A percentile compares a stretch with the other conserved stretches of the same genome.
Conservation (phyloP, 2,113 vertebrate genomes). For the Tragelaphus strepsiceros region DNA sequence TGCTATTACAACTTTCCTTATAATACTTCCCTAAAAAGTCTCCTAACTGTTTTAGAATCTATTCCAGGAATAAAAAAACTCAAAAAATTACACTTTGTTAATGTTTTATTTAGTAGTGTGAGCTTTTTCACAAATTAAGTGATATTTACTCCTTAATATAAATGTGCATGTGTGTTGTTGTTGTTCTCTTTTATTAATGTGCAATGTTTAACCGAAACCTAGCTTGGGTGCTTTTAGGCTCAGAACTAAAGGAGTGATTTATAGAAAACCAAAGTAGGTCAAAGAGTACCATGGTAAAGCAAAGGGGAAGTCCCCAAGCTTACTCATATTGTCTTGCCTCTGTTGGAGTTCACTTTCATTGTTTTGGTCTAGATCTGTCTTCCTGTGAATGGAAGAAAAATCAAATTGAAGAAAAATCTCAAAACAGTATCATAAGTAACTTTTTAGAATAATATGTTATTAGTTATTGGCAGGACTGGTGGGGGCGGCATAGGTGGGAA, state of each 20-base stretch:
- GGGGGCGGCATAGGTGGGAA: neutral
- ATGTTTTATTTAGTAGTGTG: neutral
- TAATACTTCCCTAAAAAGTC: neutral
- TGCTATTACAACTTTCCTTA: neutral
- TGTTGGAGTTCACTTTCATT: slow-evolving; percentile 77
- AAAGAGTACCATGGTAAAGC: slow-evolving; percentile 22
- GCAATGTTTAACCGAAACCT: neutral
- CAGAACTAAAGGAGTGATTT: neutral
- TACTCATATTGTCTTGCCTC: slow-evolving; percentile 68
- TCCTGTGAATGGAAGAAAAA: slow-evolving; percentile 75
- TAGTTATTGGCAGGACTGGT: slow-evolving; percentile 17
- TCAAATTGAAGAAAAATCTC: slow-evolving; percentile 75
- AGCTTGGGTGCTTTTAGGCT: neutral
- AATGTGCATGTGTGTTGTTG: neutral
- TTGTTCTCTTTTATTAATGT: neutral
- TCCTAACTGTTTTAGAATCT: slow-evolving; percentile 1
- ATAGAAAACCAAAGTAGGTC: slow-evolving; percentile 50
- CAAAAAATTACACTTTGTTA: neutral
- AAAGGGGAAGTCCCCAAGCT: slow-evolving; percentile 74
- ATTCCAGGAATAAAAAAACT: neutral
- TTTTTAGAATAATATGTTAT: slow-evolving; percentile 63
- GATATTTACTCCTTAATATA: neutral
- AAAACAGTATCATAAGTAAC: slow-evolving; percentile 43
- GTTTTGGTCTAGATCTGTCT: slow-evolving; percentile 71
- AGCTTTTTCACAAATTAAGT: neutral